These are phyloP conservation scores for Acanthornis magna DNA, from an alignment of 2,797 vertebrate genomes.

Conservation along the genomic window DNA sequence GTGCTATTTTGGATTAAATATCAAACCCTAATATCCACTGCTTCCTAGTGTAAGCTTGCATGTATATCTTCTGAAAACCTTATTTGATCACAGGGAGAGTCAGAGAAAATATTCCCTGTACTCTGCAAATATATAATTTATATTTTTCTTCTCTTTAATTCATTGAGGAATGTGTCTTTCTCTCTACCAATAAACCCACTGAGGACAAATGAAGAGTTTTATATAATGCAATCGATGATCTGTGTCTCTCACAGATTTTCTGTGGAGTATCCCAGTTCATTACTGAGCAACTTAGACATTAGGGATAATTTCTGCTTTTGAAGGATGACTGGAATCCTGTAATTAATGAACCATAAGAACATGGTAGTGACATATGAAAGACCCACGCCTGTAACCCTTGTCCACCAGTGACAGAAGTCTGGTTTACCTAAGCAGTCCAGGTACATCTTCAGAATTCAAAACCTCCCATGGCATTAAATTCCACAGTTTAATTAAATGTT, in stretches of 20 bases:
- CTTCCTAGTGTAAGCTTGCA: not conserved
- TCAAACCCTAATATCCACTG: not conserved
- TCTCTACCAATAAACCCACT: not conserved
- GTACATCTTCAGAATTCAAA: not conserved
- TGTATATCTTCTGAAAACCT: not conserved
- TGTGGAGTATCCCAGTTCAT: not conserved
- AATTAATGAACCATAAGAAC: not conserved
- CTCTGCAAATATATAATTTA: not conserved
- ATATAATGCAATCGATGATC: not conserved
- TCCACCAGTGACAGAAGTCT: not conserved
- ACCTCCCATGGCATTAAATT: not conserved
- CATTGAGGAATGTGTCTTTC: not conserved
- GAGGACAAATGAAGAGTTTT: not conserved
- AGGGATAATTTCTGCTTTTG: not conserved
- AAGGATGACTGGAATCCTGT: not conserved
- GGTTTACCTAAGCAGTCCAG: not conserved
- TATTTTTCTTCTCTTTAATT: not conserved
- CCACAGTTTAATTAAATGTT: not conserved
- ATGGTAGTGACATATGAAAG: not conserved
- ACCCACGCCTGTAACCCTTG: not conserved
- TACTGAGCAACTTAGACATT: not conserved
- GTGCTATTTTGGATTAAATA: not conserved
- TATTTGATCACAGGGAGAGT: not conserved
- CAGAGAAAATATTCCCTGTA: not conserved
- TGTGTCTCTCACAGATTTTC: not conserved